Evolutionary conservation across 2,888 invertebrate species (phyloP), one percentile per base, ranked within the genome.

Genomic region (Crocallis elinguaria): DNA sequence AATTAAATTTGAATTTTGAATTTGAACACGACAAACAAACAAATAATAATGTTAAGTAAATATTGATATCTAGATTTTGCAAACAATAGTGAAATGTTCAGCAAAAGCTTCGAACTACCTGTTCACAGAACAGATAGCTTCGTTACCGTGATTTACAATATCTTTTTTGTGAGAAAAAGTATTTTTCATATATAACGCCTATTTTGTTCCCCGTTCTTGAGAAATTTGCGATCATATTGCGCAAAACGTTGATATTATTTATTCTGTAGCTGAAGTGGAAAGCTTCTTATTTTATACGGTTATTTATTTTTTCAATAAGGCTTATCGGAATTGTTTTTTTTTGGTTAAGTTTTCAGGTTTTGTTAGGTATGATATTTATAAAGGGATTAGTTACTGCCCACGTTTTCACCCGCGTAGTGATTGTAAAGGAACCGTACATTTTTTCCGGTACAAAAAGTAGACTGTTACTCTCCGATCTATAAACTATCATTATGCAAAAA

Each of bases 131-230:
- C 65, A 62, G 64, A 79, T 77, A 65, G 66, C 66, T 77, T 77
- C 73, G 73, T 80, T 77, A 79, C 62, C 25, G 64, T 78, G 79
- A 79, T 80, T 77, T 76, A 80, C 67, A 70, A 64, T 73, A 71
- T 69, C 68, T 69, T 57, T 68, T 64, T 65, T 60, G 53, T 35
- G 59, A 51, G 59, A 63, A 66, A 67, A 62, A 64, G 9, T 67
- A 52, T 64, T 66, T 61, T 61, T 49, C 16, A 37, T 41, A 43
- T 58, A 60, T 43, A 60, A 55, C 49, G 50, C 52, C 41, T 37
- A 55, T 53, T 62, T 57, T 48, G 48, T 43, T 14, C 21, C 29
- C 21, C 17, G 44, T 29, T 41, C 41, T 38, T 19, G 27, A 39
- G 35, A 30, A 17, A 48, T 17, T 27, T 44, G 38, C 59, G 43